A percentile compares a stretch with the other conserved stretches of the same genome.
Conservation (phyloP, 2,797 vertebrate genomes). For the Adelosebastes latens region DNA sequence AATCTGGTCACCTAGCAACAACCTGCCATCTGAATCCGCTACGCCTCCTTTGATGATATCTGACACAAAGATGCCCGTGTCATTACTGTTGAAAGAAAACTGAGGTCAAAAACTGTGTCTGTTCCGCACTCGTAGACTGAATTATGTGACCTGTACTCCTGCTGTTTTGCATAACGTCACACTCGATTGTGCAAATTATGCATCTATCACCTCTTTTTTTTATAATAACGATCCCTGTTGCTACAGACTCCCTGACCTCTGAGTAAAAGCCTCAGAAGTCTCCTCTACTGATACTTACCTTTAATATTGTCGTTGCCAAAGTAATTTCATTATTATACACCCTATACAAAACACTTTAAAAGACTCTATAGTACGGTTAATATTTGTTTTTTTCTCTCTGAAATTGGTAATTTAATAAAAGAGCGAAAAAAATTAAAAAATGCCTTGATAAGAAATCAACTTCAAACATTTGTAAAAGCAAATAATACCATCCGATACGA, state of each 20-base stretch:
- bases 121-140: conserved; percentile 10
- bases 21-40: conserved; percentile 88
- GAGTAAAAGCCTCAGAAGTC: neutral
- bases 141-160: conserved; percentile 28
- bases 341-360: neutral
- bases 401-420: neutral
- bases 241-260: conserved; percentile 1
- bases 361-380: too few species aligned
- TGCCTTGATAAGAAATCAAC: neutral
- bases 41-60: conserved; percentile 92
- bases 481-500: neutral
- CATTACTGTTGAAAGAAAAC: conserved; percentile 84
- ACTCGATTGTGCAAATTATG: conserved; percentile 40
- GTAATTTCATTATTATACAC: neutral
- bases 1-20: conserved; percentile 96
- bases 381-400: neutral
- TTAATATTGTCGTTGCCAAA: neutral
- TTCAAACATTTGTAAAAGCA: neutral
- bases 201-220: neutral
- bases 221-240: neutral
- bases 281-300: neutral
- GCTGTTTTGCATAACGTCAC: conserved; percentile 47
- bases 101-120: conserved; percentile 56
- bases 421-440: neutral
- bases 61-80: conserved; percentile 95